Evolutionary conservation across 1,140 invertebrate genomes (phyloP), one percentile per base, ranked within the genome.

Genomic region (Calosoma granatense): DNA sequence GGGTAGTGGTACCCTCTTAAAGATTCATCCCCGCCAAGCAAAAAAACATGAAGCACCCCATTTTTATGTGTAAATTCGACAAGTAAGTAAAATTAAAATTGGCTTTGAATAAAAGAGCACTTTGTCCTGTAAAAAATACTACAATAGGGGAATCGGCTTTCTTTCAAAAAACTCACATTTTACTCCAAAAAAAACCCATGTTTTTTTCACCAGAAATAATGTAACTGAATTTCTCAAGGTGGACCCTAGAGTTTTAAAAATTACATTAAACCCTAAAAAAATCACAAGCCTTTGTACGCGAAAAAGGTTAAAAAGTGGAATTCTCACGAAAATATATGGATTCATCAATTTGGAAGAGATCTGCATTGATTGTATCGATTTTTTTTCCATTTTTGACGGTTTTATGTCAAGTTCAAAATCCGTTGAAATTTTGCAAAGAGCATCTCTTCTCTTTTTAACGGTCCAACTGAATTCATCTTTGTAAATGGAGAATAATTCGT

Each of bases 1-100:
- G n/a, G n/a, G n/a, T n/a, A n/a, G n/a, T n/a, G n/a, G n/a, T 3
- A 17, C 41, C 41, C 41, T 47, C 15, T 47, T 47, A 12, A 47
- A 47, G 17, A 47, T 47, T 47, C 41, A 47, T 47, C 17, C 17
- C 41, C 4, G 15, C 17, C 17, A 4, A 47, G 3, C 9, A 47
- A 47, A 47, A 47, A 47, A 17, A 12, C 41, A 12, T 6, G n/a
- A 36, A n/a, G 26, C 65, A 65, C 66, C 65, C 66, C 57, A 66
- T 65, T 64, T 64, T 62, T 63, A 55, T 39, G 39, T 6, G 15
- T 61, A 60, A 60, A 57, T 59, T 26, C 22, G 57, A 62, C 56
- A 59, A 61, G 62, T 64, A 65, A 60, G 64, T 64, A 64, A 65
- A 65, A 60, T 58, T 59, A 30, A 59, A 59, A 52, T 59, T 60